Base-by-base conservation (phyloP, 2,797 vertebrate species). In the Galago senegalensis region DNA sequence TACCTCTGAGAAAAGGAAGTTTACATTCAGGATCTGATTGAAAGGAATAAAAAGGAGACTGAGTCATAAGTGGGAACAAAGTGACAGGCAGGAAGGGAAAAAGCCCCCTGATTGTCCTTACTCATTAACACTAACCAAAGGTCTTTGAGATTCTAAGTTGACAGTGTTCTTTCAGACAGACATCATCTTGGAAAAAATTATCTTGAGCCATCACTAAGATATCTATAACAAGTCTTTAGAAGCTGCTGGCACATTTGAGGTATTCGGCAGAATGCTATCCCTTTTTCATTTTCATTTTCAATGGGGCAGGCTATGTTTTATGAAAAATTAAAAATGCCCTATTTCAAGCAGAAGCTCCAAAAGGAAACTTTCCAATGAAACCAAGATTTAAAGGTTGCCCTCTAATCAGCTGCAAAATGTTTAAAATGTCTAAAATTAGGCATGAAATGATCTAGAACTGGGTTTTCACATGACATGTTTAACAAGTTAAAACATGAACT, bases 161-260 rank as follows among this genome's bases (percentile, higher is more conserved):
- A 76, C 37, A 56, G 79, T 61, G 73, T 37, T 79, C 53, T 76
- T 76, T 87, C 70, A 95, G 91, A 83, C 25, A 40, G 40, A 75
- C 34, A 70, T 80, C 79, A 87, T 89, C 40, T 40, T 58, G 63
- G 89, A 91, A 87, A 70, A 87, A 80, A 87, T 81, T 34, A 61
- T 20, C 37, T 14, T 37, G 60, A 49, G 31, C 70, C 77, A 82
- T 70, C 56, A 31, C 34, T 56, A 60, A 86, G 40, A 65, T 65
- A 29, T 67, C 69, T 53, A 7, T 85, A 76, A 87, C 21, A 88
- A 40, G 56, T 79, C 63, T 79, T 91, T 67, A 58, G 91, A 72
- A 83, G 34, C 49, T 63, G 56, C 61, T 77, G 91, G 72, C 82
- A 81, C 70, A n/a, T 81, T 69, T 63, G 49, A 46, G 63, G 61